Percentiles rank a stretch among this genome's conserved stretches.
These are phyloP conservation scores for Cossypha heuglini DNA, from an alignment of 2,797 vertebrate species.

Conservation along the genomic window DNA sequence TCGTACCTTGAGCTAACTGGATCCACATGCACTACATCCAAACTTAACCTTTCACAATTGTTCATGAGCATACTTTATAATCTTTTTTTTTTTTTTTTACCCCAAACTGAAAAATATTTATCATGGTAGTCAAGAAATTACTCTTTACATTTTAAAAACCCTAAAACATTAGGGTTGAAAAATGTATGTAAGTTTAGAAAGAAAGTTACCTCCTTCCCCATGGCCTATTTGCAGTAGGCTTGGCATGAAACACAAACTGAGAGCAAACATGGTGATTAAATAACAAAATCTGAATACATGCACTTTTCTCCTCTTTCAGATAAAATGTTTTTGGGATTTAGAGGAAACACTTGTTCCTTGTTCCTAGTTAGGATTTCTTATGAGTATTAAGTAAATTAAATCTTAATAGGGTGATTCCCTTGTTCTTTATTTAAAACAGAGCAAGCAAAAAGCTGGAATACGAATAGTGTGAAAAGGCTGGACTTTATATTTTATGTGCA, in stretches of 20 bases:
- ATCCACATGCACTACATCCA: not conserved
- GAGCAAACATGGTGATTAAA: not conserved
- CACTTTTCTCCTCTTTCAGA: not conserved
- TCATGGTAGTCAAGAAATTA: not conserved
- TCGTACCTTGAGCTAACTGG: not conserved
- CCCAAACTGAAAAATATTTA: not conserved
- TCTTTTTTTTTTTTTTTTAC: not conserved
- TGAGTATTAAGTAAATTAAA: not conserved
- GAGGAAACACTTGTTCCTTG: not conserved
- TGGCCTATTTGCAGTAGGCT: not conserved
- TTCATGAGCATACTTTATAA: not conserved
- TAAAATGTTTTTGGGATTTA: not conserved
- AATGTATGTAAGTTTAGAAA: not conserved
- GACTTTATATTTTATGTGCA: not conserved
- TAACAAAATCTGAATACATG: not conserved
- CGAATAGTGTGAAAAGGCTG: not conserved
- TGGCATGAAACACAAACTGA: not conserved
- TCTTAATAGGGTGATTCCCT: not conserved
- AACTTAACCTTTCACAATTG: not conserved
- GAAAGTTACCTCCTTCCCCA: not conserved
- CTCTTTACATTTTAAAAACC: not conserved
- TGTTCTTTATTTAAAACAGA: not conserved
- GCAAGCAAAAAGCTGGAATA: not conserved
- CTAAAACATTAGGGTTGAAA: not conserved
- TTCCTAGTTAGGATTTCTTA: not conserved